phyloP scores from a whole-genome alignment of 2,797 vertebrate genomes.

The Delichon dasypus region DNA sequence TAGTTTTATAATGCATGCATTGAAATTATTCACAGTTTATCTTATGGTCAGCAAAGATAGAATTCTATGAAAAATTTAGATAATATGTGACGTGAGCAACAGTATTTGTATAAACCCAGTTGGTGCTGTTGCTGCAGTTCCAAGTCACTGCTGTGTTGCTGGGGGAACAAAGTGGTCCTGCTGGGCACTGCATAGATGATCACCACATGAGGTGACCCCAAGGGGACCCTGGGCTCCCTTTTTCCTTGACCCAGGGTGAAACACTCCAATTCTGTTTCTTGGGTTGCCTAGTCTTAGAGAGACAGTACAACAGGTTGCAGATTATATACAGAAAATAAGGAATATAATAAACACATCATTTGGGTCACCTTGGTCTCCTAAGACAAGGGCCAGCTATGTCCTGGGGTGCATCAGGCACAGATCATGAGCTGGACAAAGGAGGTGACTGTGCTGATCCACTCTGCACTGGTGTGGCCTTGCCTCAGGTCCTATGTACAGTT shows the following conservation, averaged over 20 bases:
- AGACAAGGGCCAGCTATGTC: neutral
- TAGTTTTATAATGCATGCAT: neutral
- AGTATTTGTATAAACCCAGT: neutral
- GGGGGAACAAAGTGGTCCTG: rapidly evolving
- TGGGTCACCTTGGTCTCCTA: neutral
- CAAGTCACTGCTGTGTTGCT: rapidly evolving
- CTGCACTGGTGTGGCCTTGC: neutral
- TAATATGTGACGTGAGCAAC: neutral
- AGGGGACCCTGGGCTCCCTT: neutral
- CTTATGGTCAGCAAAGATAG: neutral
- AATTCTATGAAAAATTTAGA: neutral
- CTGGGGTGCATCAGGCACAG: neutral
- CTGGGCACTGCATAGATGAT: neutral
- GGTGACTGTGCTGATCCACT: neutral
- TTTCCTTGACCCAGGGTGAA: neutral
- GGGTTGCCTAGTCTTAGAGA: neutral
- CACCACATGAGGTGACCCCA: rapidly evolving
- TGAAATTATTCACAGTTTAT: neutral
- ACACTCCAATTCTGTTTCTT: neutral
- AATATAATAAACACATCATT: neutral
- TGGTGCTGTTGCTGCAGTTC: neutral
- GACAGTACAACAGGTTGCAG: neutral
- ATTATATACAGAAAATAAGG: neutral
- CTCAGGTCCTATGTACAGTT: neutral
- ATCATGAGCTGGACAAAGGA: neutral